Evolutionary conservation across 2,113 vertebrate species (phyloP).

Genomic region (Lophochroa leadbeateri): DNA sequence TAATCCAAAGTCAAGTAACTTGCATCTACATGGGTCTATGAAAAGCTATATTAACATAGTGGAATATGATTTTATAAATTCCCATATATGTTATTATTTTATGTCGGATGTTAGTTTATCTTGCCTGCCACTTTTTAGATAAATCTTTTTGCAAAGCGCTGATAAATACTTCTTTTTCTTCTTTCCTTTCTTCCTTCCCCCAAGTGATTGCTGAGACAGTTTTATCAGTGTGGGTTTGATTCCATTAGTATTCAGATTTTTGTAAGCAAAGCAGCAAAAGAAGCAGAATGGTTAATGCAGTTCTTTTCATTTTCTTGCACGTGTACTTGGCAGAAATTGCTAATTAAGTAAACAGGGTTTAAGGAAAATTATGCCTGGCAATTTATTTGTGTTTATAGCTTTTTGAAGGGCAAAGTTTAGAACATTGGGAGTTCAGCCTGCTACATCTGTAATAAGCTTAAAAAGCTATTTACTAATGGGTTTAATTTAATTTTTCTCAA

Average conservation of each 20-base stretch:
- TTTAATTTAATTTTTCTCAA: slow-evolving; percentile 1
- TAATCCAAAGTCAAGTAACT: not conserved
- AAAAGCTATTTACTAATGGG: not conserved
- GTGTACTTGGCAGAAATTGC: not conserved
- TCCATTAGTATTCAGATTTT: not conserved
- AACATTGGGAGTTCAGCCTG: not conserved
- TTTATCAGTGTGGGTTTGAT: not conserved
- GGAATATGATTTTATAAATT: not conserved
- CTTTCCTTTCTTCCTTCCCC: not conserved
- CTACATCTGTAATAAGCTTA: not conserved
- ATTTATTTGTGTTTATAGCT: not conserved
- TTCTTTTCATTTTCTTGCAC: not conserved
- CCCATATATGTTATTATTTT: not conserved
- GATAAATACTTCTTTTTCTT: not conserved
- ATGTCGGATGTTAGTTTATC: not conserved
- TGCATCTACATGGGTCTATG: not conserved
- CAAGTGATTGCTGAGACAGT: not conserved
- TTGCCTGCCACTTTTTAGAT: not conserved
- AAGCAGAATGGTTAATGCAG: not conserved
- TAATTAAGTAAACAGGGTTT: not conserved
- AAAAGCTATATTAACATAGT: not conserved
- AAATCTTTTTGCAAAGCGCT: not conserved
- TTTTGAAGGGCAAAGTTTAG: not conserved
- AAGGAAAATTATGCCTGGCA: not conserved
- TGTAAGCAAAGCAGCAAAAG: not conserved